These are phyloP conservation scores for Agapornis canus DNA, from an alignment of 2,797 vertebrate species.

Conservation along the genomic window DNA sequence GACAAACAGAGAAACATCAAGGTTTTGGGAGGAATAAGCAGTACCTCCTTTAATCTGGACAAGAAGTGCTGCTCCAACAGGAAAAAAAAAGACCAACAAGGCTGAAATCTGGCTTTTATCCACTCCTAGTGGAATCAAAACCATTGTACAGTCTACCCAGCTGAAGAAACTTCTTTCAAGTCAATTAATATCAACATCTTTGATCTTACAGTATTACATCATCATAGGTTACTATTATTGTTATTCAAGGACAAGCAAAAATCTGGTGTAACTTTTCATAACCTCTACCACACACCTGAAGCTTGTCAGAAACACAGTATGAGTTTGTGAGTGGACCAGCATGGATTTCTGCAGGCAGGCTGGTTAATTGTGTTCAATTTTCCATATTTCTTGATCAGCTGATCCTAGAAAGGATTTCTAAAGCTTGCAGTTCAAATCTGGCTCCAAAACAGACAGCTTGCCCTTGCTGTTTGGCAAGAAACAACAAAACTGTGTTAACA, in stretches of 20 bases:
- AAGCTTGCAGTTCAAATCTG: not conserved
- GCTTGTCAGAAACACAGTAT: not conserved
- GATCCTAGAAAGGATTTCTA: not conserved
- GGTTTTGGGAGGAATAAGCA: not conserved
- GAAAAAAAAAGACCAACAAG: constrained; percentile 9
- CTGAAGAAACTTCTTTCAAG: not conserved
- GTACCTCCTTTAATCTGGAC: not conserved
- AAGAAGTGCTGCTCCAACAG: not conserved
- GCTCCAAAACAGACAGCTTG: constrained; percentile 7
- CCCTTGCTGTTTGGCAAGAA: constrained; percentile 40
- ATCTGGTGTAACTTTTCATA: not conserved
- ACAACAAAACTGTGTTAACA: constrained; percentile 51
- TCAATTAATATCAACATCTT: not conserved
- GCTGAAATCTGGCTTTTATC: constrained; percentile 24
- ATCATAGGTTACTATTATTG: not conserved
- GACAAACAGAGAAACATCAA: not conserved
- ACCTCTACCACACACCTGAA: not conserved
- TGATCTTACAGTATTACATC: not conserved
- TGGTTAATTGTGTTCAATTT: not conserved
- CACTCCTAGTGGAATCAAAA: not conserved
- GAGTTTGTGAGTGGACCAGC: not conserved
- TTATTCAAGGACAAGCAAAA: constrained; percentile 4
- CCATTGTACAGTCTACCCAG: not conserved
- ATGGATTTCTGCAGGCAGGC: not conserved
- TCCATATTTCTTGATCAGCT: constrained; percentile 9